Conservation (phyloP, 2,888 invertebrate genomes). For the Julus scandinavius region DNA sequence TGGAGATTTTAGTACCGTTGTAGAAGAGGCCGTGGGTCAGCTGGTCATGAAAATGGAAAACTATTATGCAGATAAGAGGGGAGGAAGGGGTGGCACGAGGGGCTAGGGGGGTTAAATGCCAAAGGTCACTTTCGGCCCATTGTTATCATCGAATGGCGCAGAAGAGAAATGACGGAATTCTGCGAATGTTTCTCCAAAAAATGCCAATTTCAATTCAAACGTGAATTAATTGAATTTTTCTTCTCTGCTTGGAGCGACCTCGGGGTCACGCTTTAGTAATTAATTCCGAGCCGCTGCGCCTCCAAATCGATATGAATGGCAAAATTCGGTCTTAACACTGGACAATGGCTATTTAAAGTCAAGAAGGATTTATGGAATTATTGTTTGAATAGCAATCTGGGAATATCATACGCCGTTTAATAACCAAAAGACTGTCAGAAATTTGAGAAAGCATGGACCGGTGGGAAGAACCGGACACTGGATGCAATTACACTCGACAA, state of each 20-base stretch:
- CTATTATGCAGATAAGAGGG: conserved; percentile 46
- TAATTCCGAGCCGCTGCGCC: conserved; percentile 45
- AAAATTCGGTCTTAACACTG: conserved; percentile 13
- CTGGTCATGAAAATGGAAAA: conserved; percentile 40
- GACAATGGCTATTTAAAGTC: conserved; percentile 22
- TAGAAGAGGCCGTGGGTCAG: conserved; percentile 24
- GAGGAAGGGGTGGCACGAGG: neutral
- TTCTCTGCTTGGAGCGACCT: conserved; percentile 5
- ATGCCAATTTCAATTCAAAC: conserved; percentile 43
- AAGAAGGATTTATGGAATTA: conserved; percentile 44
- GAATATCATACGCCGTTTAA: conserved; percentile 10
- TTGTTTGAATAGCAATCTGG: conserved; percentile 23
- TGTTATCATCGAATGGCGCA: conserved; percentile 42
- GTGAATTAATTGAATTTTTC: conserved; percentile 46
- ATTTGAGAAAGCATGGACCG: conserved; percentile 31
- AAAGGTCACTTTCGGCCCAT: neutral
- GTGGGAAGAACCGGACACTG: neutral
- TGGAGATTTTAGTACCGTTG: conserved; percentile 15
- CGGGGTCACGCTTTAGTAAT: conserved; percentile 34
- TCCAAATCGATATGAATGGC: neutral
- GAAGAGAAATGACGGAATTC: conserved; percentile 26
- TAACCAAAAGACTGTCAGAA: conserved; percentile 20
- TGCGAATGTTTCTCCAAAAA: conserved; percentile 46
- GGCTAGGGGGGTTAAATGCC: neutral
- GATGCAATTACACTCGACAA: neutral